These are phyloP conservation scores for Mixornis gularis DNA, from an alignment of 2,113 vertebrate genomes.

Conservation along the genomic window DNA sequence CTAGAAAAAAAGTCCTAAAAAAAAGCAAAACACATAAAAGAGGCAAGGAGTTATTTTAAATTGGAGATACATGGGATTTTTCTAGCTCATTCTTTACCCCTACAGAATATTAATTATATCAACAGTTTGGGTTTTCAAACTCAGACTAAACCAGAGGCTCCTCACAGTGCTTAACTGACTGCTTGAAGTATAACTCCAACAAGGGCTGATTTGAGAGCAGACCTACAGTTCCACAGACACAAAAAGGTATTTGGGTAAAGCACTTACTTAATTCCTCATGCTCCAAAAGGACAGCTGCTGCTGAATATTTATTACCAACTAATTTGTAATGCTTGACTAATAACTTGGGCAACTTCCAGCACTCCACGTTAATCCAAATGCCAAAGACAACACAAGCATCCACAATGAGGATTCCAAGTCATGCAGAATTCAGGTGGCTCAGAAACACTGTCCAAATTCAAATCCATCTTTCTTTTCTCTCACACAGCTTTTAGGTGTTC, in stretches of 20 bases:
- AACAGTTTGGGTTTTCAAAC: background rate
- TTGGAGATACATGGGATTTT: background rate
- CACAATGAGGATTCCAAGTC: background rate
- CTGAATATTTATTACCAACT: slow-evolving; percentile 58
- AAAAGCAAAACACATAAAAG: background rate
- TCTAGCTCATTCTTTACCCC: background rate
- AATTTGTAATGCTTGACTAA: slow-evolving; percentile 53
- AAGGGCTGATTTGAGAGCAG: background rate
- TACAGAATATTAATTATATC: background rate
- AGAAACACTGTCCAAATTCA: background rate
- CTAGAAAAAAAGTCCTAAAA: background rate
- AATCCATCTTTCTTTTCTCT: background rate
- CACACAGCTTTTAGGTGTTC: background rate
- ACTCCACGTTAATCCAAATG: background rate
- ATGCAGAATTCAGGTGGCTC: background rate
- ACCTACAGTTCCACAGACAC: background rate
- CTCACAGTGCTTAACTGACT: background rate
- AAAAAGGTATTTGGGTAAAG: slow-evolving; percentile 2
- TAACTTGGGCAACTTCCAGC: slow-evolving; percentile 43
- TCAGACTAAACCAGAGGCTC: background rate
- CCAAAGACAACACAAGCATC: background rate
- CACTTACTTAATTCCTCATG: background rate
- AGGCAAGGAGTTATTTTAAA: background rate
- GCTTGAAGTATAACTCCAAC: background rate
- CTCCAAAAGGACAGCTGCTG: slow-evolving; percentile 46